phyloP scores from a whole-genome alignment of 2,113 vertebrate genomes.

The Cnemophilus loriae region DNA sequence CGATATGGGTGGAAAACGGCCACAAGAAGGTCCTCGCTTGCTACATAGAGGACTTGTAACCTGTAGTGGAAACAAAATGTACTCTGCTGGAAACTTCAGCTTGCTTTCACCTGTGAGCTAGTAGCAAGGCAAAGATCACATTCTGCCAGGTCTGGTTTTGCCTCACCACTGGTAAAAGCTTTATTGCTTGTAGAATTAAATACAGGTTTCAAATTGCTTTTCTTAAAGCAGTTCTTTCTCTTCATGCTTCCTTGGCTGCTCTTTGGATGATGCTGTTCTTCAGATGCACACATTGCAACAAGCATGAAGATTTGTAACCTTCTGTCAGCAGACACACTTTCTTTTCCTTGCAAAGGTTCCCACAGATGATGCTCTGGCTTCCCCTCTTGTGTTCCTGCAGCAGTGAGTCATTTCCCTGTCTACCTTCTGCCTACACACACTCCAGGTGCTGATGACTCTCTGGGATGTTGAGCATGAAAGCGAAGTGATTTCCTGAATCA shows the following conservation, averaged over 20 bases:
- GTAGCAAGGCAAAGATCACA: not conserved
- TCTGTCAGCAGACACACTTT: not conserved
- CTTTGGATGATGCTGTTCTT: not conserved
- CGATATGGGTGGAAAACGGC: rapidly evolving
- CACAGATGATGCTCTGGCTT: not conserved
- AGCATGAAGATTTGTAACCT: not conserved
- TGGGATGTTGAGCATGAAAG: not conserved
- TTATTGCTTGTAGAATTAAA: not conserved
- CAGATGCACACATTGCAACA: not conserved
- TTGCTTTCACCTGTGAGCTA: not conserved
- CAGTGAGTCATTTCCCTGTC: conserved; percentile 23
- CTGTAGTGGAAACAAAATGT: not conserved
- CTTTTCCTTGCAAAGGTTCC: not conserved
- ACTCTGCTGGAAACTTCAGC: not conserved
- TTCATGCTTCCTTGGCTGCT: not conserved
- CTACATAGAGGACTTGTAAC: not conserved
- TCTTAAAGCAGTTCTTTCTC: not conserved
- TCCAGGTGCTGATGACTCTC: not conserved
- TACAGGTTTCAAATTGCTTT: not conserved
- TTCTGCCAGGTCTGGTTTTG: not conserved
- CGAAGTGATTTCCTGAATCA: not conserved
- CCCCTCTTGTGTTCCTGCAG: not conserved
- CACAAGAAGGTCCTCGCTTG: not conserved
- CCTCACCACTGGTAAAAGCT: not conserved
- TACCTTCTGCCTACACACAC: not conserved